Base-by-base conservation (phyloP, 2,888 invertebrate genomes). In the Polymixis flavicincta region DNA sequence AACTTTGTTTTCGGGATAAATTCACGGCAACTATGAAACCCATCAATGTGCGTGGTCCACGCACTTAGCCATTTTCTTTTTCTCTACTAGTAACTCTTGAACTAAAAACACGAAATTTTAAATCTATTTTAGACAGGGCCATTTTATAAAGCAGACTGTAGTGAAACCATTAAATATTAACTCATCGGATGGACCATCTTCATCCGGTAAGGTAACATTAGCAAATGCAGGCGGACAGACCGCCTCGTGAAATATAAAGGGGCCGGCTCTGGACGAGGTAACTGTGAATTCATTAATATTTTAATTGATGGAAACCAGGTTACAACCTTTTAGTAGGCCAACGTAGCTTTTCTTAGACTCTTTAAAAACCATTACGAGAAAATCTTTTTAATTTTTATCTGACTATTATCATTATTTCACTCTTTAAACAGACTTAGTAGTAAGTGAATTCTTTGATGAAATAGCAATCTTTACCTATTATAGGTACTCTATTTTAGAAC, bases 241-340 rank as follows among this genome's bases (percentile, higher is more conserved):
- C n/a, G 28, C 67, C 57, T 52, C 28, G 32, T 78, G 68, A 57
- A 78, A 82, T 76, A 82, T 78, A 77, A 54, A 76, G 55, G 50
- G 57, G 52, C n/a, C 6, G 61, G 7, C 17, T 25, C 45, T 28
- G 14, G 13, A 28, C n/a, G 57, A 55, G 60, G 54, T 22, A 25
- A 45, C 17, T n/a, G 14, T 13, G 14, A n/a, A 63, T 57, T 37
- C 37, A 77, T 74, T 28, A 77, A 60, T 28, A 69, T 78, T 69
- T 69, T 14, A 50, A 17, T 55, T 57, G 28, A 14, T 28, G 14
- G 22, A 42, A 45, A 45, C 1, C 14, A 63, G 52, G 71, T n/a
- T 14, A 4, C 2, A 48, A 4, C 0, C 32, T 71, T 42, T 70
- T 22, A 17, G 28, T 11, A 13, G 8, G 2, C 11, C n/a, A n/a